Evolutionary conservation across 2,113 vertebrate genomes (phyloP).

Genomic region (Turnix velox): DNA sequence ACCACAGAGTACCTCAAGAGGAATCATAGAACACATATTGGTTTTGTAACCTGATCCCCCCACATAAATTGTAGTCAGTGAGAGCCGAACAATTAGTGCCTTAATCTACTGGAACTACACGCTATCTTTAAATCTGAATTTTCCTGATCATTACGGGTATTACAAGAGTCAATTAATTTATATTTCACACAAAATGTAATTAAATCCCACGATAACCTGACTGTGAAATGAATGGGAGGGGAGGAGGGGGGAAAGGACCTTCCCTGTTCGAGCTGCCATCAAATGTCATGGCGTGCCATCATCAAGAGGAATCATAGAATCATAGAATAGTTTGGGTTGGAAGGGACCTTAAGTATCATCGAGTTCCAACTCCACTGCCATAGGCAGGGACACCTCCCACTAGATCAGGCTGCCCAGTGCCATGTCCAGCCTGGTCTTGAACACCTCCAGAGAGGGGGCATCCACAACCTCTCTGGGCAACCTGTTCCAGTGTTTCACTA

Average conservation of each 20-base stretch:
- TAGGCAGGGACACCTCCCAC: too few relatives aligned
- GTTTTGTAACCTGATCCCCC: slow-evolving; percentile 27
- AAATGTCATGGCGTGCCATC: fast-evolving
- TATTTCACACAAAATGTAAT: slow-evolving; percentile 56
- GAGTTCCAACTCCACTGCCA: too few relatives aligned
- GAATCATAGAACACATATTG: not conserved
- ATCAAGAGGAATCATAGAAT: too few relatives aligned
- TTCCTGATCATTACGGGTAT: slow-evolving; percentile 7
- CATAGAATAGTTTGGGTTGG: too few relatives aligned
- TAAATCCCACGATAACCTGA: slow-evolving; percentile 21
- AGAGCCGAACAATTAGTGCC: slow-evolving; percentile 33
- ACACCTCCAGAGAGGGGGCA: too few relatives aligned
- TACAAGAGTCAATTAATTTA: slow-evolving; percentile 46
- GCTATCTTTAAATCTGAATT: slow-evolving; percentile 51
- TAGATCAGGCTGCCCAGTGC: too few relatives aligned
- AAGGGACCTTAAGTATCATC: too few relatives aligned
- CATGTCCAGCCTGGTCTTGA: too few relatives aligned
- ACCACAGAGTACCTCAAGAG: too few relatives aligned
- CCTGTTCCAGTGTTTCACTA: too few relatives aligned
- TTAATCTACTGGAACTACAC: slow-evolving; percentile 26
- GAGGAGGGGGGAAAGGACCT: not conserved
- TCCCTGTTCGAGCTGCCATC: not conserved
- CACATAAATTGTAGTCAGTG: slow-evolving; percentile 8
- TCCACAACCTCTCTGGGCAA: too few relatives aligned
- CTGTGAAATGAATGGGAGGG: not conserved